phyloP scores from a whole-genome alignment of 2,113 vertebrate genomes.

The Proteles cristata region DNA sequence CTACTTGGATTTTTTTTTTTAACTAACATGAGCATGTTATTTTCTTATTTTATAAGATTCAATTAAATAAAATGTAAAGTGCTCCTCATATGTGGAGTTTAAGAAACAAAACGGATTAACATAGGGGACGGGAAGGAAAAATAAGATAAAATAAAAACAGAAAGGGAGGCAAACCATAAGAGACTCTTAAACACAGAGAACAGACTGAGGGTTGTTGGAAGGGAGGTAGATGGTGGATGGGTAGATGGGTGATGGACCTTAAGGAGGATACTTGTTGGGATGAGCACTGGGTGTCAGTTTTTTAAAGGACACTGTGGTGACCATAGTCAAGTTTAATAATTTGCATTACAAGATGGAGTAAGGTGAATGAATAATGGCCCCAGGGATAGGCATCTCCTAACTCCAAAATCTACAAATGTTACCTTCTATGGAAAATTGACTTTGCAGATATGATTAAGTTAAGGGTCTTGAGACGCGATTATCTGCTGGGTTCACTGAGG shows the following conservation, averaged over 20 bases:
- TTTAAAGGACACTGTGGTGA: background rate
- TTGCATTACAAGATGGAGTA: background rate
- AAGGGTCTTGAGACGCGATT: background rate
- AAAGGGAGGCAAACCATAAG: no score
- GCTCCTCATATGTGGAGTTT: no score
- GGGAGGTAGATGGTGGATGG: no score
- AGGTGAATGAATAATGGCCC: background rate
- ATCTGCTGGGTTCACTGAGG: background rate
- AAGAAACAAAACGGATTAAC: no score
- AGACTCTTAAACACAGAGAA: no score
- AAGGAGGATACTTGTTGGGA: no score
- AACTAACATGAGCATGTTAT: background rate
- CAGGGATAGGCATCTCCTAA: background rate
- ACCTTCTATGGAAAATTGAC: background rate
- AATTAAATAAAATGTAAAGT: background rate
- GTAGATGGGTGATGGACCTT: no score
- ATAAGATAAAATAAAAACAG: no score
- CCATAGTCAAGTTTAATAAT: background rate
- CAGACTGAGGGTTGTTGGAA: no score
- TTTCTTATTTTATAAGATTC: slow-evolving; percentile 14
- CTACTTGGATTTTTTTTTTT: background rate
- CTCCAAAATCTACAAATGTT: background rate
- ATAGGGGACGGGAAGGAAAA: no score
- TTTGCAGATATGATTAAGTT: background rate
- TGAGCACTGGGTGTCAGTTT: background rate